Evolutionary conservation across 2,113 vertebrate species (phyloP).

Genomic region (Spea bombifrons): DNA sequence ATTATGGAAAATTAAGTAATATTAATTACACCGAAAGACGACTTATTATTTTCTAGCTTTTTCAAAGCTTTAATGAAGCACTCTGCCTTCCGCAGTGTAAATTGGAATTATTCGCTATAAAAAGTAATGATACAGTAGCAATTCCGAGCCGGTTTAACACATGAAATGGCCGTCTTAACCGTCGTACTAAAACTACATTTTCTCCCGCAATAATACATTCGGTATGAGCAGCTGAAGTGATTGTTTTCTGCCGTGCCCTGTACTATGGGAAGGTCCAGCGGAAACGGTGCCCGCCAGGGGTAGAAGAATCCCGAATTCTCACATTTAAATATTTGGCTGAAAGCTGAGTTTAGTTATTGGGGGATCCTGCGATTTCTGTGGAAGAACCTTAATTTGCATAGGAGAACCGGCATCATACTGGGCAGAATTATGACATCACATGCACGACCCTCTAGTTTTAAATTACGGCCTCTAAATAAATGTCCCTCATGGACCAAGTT

Average conservation of each 20-base stretch:
- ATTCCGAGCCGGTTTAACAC: background rate
- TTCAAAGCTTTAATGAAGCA: background rate
- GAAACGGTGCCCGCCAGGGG: too few species aligned
- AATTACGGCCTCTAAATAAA: too few species aligned
- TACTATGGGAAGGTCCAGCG: background rate
- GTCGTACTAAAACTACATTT: background rate
- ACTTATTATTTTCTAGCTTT: background rate
- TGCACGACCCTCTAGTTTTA: too few species aligned
- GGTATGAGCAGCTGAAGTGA: background rate
- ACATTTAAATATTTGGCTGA: too few species aligned
- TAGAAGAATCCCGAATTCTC: too few species aligned
- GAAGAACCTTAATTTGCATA: too few species aligned
- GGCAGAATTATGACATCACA: too few species aligned
- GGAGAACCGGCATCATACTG: too few species aligned
- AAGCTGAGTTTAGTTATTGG: too few species aligned
- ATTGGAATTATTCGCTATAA: conserved; percentile 1
- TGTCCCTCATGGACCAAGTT: too few species aligned
- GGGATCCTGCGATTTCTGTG: too few species aligned
- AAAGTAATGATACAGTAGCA: background rate
- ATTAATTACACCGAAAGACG: conserved; percentile 9
- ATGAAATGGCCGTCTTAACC: background rate
- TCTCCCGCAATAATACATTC: background rate
- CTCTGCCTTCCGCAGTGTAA: background rate
- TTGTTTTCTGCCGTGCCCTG: background rate
- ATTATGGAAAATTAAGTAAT: conserved; percentile 10